phyloP scores from a whole-genome alignment of 2,113 vertebrate genomes.

The Bothrops jararaca region DNA sequence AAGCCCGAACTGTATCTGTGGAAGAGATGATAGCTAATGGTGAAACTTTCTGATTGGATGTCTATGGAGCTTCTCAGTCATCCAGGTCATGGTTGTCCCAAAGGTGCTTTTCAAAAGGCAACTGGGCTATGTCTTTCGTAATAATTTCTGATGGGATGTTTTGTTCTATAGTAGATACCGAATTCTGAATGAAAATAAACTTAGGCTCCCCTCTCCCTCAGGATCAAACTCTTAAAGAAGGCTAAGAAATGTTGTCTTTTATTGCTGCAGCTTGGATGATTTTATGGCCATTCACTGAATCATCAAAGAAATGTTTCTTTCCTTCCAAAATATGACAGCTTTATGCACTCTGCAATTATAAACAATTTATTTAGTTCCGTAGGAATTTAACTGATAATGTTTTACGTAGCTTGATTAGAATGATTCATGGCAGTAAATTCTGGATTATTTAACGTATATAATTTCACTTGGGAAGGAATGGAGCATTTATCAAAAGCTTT shows the following conservation, averaged over 20 bases:
- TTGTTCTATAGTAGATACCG: constrained; percentile 4
- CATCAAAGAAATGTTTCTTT: constrained; percentile 23
- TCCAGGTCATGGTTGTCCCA: background rate
- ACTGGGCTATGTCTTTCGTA: background rate
- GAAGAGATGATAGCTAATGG: constrained; percentile 35
- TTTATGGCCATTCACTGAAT: constrained; percentile 9
- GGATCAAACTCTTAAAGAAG: background rate
- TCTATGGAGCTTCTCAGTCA: background rate
- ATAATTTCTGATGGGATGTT: constrained; percentile 4
- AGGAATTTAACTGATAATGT: constrained; percentile 14
- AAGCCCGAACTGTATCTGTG: constrained; percentile 54
- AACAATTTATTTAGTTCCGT: constrained; percentile 19
- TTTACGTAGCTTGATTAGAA: constrained; percentile 27
- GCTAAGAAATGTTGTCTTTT: background rate
- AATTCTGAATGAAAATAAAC: background rate
- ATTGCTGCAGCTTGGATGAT: background rate
- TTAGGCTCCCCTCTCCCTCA: background rate
- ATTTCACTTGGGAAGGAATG: constrained; percentile 14
- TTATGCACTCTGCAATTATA: background rate
- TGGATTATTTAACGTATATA: constrained; percentile 49
- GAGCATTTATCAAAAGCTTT: constrained; percentile 72
- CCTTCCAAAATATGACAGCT: background rate
- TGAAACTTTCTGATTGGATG: constrained; percentile 29
- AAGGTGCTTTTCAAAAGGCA: background rate
- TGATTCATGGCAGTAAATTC: constrained; percentile 45